Base-by-base conservation (phyloP, 2,797 vertebrate genomes). In the Silurus aristotelis region DNA sequence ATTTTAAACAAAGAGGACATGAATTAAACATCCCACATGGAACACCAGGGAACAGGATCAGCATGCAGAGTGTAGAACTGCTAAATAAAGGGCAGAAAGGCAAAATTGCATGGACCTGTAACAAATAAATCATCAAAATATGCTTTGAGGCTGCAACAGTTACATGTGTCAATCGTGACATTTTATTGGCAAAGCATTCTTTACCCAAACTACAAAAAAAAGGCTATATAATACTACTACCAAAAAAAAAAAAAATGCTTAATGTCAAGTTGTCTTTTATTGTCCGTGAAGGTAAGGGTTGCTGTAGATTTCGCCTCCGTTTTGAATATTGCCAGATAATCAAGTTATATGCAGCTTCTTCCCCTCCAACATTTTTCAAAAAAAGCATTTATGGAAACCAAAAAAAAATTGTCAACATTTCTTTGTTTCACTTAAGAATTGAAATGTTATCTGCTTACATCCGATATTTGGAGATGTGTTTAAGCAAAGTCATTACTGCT, bases 1-100 rank as follows among this genome's bases (percentile, higher is more conserved):
- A 66, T n/a, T 80, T 80, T 19, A 27, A 84, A 52, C 48, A 52
- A 38, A 86, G 27, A 70, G 19, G 27, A 66, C 46, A 60, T 22
- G 67, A 72, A 31, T 71, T 52, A 27, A 55, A 46, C 2, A 43
- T 46, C 20, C 79, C 76, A 9, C 31, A 17, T 5, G 12, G 61
- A 72, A 9, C 5, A 5, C 25, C 25, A 64, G 10, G 19, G n/a
- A 15, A 55, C 61, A 55, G 15, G 6, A 27, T 27, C 60, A 66
- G n/a, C 72, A 68, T 58, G 48, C 55, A 48, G 63, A 82, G 15
- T 81, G 31, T 67, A 75, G 58, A 12, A 20, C 7, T 6, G 60
- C 20, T 58, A 17, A 43, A 56, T 80, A 66, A 80, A 73, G 8
- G 71, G 25, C 75, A 77, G 12, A 31, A 61, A 38, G 55, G 19